Conservation (phyloP, 2,113 vertebrate species). For the Hemicordylus capensis region DNA sequence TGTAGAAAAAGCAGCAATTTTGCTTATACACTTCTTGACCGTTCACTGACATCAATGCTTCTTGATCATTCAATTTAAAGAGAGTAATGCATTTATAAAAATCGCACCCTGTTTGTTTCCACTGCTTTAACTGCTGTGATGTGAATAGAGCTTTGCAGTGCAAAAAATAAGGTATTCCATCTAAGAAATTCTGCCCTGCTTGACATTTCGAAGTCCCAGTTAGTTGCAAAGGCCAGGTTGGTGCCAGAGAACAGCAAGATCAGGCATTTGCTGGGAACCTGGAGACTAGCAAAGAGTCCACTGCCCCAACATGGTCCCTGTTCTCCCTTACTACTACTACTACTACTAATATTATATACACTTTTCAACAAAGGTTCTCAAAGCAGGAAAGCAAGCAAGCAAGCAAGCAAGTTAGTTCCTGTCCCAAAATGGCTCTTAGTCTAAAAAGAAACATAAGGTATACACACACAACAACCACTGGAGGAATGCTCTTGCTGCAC, state of each 20-base stretch:
- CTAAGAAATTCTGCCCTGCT: not conserved
- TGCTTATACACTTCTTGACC: not conserved
- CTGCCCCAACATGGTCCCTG: not conserved
- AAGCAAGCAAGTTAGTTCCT: no score
- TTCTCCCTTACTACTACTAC: not conserved
- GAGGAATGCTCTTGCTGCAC: no score
- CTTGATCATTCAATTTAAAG: not conserved
- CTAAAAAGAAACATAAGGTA: no score
- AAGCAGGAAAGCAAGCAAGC: no score
- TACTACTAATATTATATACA: no score
- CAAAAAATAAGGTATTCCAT: not conserved
- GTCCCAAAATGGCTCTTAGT: no score
- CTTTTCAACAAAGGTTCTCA: no score
- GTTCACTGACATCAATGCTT: not conserved
- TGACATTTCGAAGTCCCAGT: not conserved
- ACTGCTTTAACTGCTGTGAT: not conserved
- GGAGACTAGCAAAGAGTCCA: not conserved
- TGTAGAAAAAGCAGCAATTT: constrained; percentile 44
- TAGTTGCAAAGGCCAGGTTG: not conserved
- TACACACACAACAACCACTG: no score
- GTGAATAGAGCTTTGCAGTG: not conserved
- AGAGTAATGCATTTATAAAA: not conserved
- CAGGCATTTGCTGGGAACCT: no score
- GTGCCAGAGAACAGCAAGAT: not conserved
- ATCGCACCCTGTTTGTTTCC: not conserved